Evolutionary conservation across 2,888 invertebrate genomes (phyloP).

Genomic region (Neelides folsomi): DNA sequence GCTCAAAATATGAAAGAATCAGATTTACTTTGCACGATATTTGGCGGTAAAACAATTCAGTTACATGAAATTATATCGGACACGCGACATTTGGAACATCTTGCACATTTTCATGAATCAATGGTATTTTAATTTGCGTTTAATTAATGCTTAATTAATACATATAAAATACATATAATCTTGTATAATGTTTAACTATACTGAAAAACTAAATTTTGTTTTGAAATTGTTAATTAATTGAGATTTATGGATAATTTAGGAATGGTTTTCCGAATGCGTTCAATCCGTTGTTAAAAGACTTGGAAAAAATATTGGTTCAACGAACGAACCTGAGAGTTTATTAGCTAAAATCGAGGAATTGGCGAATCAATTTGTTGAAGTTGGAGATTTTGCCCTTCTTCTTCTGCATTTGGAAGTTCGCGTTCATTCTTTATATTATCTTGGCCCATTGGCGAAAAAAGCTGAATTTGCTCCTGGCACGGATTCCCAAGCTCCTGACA

Average conservation of each 20-base stretch:
- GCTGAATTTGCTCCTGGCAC: constrained; percentile 43
- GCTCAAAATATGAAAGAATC: constrained; percentile 75
- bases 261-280: constrained; percentile 54
- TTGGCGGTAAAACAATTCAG: constrained; percentile 73
- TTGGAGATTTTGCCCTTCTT: constrained; percentile 78
- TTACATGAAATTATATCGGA: constrained; percentile 76
- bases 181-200: constrained; percentile 1
- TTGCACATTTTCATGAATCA: constrained; percentile 83
- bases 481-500: constrained; percentile 62
- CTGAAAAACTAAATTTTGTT: constrained; percentile 29
- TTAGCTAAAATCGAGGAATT: neutral
- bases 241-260: constrained; percentile 40
- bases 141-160: constrained; percentile 25
- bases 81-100: constrained; percentile 61
- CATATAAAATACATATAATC: constrained; percentile 8
- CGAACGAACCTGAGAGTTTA: neutral
- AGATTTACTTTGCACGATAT: constrained; percentile 79
- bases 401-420: constrained; percentile 69
- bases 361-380: constrained; percentile 68
- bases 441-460: constrained; percentile 48
- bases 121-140: constrained; percentile 47
- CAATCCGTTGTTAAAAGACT: constrained; percentile 12
- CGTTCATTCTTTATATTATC: constrained; percentile 90
- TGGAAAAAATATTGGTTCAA: constrained; percentile 8
- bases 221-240: constrained; percentile 14